Evolutionary conservation across 2,888 invertebrate genomes (phyloP), one percentile per base, ranked within the genome.

Genomic region (Eucera pruinosa): DNA sequence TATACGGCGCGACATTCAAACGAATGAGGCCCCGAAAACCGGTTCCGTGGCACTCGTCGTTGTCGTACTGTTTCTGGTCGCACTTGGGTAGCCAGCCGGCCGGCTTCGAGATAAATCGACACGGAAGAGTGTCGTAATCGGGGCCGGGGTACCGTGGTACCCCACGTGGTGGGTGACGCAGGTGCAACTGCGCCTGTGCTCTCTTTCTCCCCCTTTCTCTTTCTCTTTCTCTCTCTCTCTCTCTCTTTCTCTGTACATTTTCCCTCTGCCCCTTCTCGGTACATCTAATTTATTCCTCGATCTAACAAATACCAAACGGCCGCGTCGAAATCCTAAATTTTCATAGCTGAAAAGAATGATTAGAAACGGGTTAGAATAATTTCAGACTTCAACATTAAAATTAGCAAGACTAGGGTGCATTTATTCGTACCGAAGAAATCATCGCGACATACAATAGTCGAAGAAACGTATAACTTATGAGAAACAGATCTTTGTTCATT

Each of bases 61-160:
- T 36, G 68, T 61, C n/a, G n/a, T n/a, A n/a, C n/a, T 33, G 62
- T 66, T 70, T 70, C 48, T 70, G n/a, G 70, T 70, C 64, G 45
- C 60, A 61, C 11, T 36, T 60, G 54, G 41, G 27, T 50, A 52
- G 80, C 68, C 73, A 45, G 66, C 69, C 82, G 76, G 71, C 66
- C 79, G 72, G 54, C 72, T 74, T 48, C 61, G 69, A 85, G 83
- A 85, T 80, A 83, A 86, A 81, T 79, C 86, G 82, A 85, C 82
- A 80, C 85, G 85, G 85, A 85, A 85, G 85, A 86, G 81, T 86
- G 84, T 82, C 82, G 85, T 86, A 85, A 85, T 86, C 85, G 79
- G 82, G 80, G 66, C 75, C 77, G 74, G 71, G 78, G 80, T 74
- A 86, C 78, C 81, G 81, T 72, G 82, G 58, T 74, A 71, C 67